Conservation (phyloP, 2,888 invertebrate species). For the Chrysolina haemoptera region DNA sequence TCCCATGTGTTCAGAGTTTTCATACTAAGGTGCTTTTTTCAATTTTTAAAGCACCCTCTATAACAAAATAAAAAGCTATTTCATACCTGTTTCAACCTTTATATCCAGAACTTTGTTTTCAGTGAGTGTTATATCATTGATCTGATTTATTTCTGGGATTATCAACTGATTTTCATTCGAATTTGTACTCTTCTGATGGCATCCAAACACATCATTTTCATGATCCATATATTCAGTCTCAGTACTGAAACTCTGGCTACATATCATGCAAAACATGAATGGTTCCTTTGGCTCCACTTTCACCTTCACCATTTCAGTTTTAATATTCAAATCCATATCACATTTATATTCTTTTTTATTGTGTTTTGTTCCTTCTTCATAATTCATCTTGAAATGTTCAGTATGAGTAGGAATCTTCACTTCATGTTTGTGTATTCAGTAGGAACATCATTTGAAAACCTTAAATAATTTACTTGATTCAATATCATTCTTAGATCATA, state of each 20-base stretch:
- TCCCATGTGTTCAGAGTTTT: too few relatives aligned
- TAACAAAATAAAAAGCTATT: too few relatives aligned
- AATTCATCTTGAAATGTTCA: background rate
- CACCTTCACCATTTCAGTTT: conserved; percentile 5
- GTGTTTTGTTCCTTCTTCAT: background rate
- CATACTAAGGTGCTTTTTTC: too few relatives aligned
- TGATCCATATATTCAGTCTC: background rate
- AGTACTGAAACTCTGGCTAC: background rate
- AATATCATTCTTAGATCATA: too few relatives aligned
- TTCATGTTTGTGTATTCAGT: too few relatives aligned
- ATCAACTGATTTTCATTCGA: background rate
- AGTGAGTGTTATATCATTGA: background rate
- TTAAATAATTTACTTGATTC: too few relatives aligned
- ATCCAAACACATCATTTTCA: background rate
- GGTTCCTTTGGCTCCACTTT: background rate
- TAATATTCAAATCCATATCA: background rate
- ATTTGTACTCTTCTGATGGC: background rate
- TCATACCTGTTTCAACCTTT: background rate
- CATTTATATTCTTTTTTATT: background rate
- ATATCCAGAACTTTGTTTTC: background rate
- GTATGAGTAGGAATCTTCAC: too few relatives aligned
- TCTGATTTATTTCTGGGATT: background rate
- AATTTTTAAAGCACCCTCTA: too few relatives aligned
- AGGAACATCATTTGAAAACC: too few relatives aligned
- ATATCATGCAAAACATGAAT: background rate